phyloP scores from a whole-genome alignment of 2,888 invertebrate genomes.

The Synanthedon formicaeformis region DNA sequence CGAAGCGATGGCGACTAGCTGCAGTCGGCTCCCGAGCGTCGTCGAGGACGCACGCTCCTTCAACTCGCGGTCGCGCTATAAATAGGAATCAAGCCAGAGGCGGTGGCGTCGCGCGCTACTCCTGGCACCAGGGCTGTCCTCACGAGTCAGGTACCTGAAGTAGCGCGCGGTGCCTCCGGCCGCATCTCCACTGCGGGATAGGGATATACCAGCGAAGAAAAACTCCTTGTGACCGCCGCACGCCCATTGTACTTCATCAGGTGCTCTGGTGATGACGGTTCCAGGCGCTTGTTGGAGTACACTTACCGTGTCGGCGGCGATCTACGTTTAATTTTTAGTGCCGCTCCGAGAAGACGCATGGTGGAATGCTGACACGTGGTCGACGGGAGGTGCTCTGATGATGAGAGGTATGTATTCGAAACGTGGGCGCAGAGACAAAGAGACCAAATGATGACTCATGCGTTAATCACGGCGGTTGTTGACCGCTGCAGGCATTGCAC shows the following conservation, averaged over 20 bases:
- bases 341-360: constrained; percentile 9
- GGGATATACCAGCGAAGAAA: constrained; percentile 14
- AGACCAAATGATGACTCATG: constrained; percentile 42
- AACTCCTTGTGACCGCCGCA: constrained; percentile 73
- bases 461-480: constrained; percentile 42
- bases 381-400: constrained; percentile 12
- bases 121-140: constrained; percentile 86
- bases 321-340: constrained; percentile 28
- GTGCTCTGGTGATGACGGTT: constrained; percentile 93
- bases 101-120: constrained; percentile 82
- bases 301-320: constrained; percentile 88
- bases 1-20: constrained; percentile 42
- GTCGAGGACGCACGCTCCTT: constrained; percentile 39
- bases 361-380: constrained; percentile 30
- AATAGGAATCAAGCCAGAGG: constrained; percentile 29
- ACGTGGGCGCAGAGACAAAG: constrained; percentile 42
- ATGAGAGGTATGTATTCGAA: constrained; percentile 21
- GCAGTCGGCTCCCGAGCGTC: constrained; percentile 56
- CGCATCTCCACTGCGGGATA: constrained; percentile 11
- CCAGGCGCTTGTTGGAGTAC: constrained; percentile 99
- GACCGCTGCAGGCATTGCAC: constrained; percentile 43
- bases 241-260: constrained; percentile 99
- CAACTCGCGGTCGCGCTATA: constrained; percentile 34
- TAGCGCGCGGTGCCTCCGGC: constrained; percentile 90
- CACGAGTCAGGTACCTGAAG: constrained; percentile 98